phyloP scores from a whole-genome alignment of 2,797 vertebrate species.

The Dicrostonyx torquatus region DNA sequence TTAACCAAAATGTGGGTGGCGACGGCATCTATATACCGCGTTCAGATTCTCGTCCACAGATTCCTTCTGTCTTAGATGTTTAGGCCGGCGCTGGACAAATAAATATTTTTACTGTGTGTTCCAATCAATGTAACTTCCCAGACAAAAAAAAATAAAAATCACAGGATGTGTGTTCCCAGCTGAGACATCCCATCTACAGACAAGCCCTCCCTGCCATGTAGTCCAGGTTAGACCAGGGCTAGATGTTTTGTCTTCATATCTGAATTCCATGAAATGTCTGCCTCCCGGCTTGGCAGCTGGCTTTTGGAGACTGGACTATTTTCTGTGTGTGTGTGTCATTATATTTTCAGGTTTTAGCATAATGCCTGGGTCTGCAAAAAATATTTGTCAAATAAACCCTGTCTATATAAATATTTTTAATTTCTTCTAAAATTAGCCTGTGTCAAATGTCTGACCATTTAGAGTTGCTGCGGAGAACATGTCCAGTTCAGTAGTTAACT shows the following conservation, averaged over 20 bases:
- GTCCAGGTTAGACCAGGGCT: conserved; percentile 25
- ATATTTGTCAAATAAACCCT: conserved; percentile 49
- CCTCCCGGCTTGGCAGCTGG: neutral
- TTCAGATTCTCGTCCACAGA: neutral
- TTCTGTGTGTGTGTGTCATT: neutral
- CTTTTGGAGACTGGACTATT: neutral
- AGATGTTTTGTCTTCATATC: conserved; percentile 43
- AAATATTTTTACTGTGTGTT: conserved; percentile 48
- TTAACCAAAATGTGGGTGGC: neutral
- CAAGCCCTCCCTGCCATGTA: conserved; percentile 21
- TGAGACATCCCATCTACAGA: neutral
- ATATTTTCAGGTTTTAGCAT: conserved; percentile 12
- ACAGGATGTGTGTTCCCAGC: neutral
- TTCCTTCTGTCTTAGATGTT: conserved; percentile 28
- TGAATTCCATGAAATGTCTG: conserved; percentile 31
- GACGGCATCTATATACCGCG: neutral
- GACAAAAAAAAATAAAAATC: conserved; percentile 39
- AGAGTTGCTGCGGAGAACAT: conserved; percentile 1
- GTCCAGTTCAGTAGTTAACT: conserved; percentile 60
- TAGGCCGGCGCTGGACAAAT: conserved; percentile 3
- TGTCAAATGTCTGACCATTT: conserved; percentile 18
- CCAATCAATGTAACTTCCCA: conserved; percentile 42
- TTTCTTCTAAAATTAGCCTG: conserved; percentile 43
- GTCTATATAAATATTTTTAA: conserved; percentile 11
- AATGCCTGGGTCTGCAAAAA: conserved; percentile 22